Evolutionary conservation across 2,888 invertebrate genomes (phyloP).

Genomic region (Scaptodrosophila latifasciaeformis): DNA sequence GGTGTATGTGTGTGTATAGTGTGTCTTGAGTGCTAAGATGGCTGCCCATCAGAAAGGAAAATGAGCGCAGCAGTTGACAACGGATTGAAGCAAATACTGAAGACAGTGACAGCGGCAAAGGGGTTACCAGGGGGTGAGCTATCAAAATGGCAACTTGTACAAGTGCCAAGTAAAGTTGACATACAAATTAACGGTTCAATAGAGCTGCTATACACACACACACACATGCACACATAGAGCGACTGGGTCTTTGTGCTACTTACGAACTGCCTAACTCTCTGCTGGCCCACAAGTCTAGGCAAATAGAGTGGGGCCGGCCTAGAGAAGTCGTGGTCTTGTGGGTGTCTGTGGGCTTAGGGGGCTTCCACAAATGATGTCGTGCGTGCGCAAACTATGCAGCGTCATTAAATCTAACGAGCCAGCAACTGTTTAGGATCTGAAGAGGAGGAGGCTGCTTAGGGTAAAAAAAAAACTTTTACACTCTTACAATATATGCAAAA

Average conservation of each 20-base stretch:
- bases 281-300: constrained; percentile 7
- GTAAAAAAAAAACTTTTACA: no score
- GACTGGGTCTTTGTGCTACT: constrained; percentile 53
- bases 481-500: constrained; percentile 37
- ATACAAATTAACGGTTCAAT: constrained; percentile 64
- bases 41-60: neutral
- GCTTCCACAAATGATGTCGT: constrained; percentile 53
- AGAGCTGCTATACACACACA: constrained; percentile 32
- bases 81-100: no score
- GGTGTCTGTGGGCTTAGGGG: neutral
- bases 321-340: neutral
- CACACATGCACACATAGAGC: constrained; percentile 16
- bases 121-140: neutral
- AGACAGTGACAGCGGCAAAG: neutral
- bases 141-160: constrained; percentile 29
- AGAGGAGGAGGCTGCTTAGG: no score
- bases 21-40: constrained; percentile 22
- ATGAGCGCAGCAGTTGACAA: constrained; percentile 15
- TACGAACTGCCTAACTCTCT: constrained; percentile 13
- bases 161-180: constrained; percentile 53
- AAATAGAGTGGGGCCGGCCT: neutral
- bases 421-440: neutral
- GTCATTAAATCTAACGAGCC: constrained; percentile 62
- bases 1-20: constrained; percentile 38
- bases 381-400: constrained; percentile 63